Base-by-base conservation (phyloP, 2,797 vertebrate species). In the Crenuchus spilurus region DNA sequence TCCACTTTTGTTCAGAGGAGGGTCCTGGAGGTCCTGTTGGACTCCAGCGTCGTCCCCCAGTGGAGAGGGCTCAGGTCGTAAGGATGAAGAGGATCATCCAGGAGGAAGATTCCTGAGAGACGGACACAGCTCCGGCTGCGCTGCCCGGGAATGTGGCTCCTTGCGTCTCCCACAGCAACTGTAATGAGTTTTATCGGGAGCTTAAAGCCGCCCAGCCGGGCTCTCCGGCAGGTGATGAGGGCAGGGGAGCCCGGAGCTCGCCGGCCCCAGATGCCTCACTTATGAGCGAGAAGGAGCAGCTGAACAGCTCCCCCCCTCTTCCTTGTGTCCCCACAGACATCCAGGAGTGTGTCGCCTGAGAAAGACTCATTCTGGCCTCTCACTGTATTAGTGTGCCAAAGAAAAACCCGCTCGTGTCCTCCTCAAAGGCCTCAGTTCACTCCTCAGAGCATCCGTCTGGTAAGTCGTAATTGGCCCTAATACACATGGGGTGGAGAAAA, bases 131-230 rank as follows among this genome's bases (percentile, higher is more conserved):
- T 69, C 60, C 30, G 42, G 54, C 37, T 49, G 62, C 28, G 65
- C 72, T 66, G 65, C 49, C 58, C 37, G 42, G 61, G 68, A 80
- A 81, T 74, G 76, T 26, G 67, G 74, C 74, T 26, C 70, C 68
- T 62, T 73, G 60, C 26, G 44, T 78, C 75, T 80, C 80, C 79
- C 75, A 70, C 57, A 57, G 66, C 74, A 72, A 55, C 73, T 60
- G 51, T 83, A 84, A 86, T 86, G 82, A 82, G 80, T 79, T 83
- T 83, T 74, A 84, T 79, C 77, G 20, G 65, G 46, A 63, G 76
- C 72, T 81, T 84, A 84, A 55, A 84, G 80, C 82, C 74, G 16
- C 49, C 64, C 60, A 58, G 51, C 37, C 16, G 55, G 75, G 54
- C 74, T 77, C 65, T 73, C 64, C 57, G 24, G 62, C 79, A 79